phyloP scores from a whole-genome alignment of 1,140 invertebrate genomes.

The Rhynchophorus ferrugineus region DNA sequence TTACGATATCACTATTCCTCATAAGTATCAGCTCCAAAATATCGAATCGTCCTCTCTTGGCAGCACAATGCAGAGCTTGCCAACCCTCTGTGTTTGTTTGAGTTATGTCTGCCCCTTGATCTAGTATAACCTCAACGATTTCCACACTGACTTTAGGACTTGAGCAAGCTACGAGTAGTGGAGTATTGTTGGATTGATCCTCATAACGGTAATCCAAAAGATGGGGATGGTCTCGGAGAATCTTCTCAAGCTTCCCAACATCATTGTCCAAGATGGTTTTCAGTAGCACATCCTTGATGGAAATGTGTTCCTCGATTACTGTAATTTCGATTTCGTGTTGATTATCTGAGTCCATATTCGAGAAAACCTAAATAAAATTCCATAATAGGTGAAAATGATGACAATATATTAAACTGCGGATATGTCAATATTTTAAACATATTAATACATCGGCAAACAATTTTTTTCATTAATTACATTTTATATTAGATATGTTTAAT shows the following conservation, averaged over 20 bases:
- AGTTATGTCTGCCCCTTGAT: constrained; percentile 27
- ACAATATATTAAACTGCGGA: no score
- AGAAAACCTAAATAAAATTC: no score
- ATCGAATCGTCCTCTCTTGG: constrained; percentile 48
- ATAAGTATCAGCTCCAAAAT: constrained; percentile 49
- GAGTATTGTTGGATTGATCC: constrained; percentile 23
- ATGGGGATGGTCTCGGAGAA: constrained; percentile 16
- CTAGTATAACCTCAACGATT: constrained; percentile 28
- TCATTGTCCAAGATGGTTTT: constrained; percentile 26
- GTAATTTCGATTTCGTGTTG: no score
- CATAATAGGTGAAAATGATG: no score
- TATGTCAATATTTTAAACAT: no score
- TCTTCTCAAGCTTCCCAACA: constrained; percentile 16
- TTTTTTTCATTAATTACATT: no score
- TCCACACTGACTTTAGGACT: constrained; percentile 16
- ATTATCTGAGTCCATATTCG: no score
- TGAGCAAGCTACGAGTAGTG: constrained; percentile 29
- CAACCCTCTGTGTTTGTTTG: constrained; percentile 19
- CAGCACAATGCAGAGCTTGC: constrained; percentile 53
- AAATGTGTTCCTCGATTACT: no score
- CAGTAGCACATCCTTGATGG: constrained; percentile 26
- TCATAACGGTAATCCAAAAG: constrained; percentile 20
- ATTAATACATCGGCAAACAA: no score
- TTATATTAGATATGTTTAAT: no score
- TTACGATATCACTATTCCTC: constrained; percentile 29